Evolutionary conservation across 2,113 vertebrate genomes (phyloP).

Genomic region (Tympanuchus pallidicinctus): DNA sequence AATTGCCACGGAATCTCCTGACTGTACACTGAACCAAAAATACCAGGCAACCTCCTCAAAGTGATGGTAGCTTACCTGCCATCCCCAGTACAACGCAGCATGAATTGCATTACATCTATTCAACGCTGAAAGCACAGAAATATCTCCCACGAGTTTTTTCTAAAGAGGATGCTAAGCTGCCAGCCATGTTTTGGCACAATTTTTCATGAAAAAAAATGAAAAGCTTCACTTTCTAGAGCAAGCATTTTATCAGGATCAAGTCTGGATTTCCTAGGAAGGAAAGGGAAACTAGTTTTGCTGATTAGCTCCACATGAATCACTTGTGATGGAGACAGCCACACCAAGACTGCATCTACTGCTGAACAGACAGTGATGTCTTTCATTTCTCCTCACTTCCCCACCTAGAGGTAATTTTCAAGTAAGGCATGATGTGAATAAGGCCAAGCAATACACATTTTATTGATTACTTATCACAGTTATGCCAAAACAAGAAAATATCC

Average conservation of each 20-base stretch:
- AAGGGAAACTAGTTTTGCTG: not conserved
- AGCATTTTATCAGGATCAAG: not conserved
- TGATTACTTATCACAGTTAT: not conserved
- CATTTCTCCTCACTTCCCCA: not conserved
- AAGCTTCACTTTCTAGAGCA: not conserved
- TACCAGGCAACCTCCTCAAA: not conserved
- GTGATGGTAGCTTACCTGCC: not conserved
- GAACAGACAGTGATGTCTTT: not conserved
- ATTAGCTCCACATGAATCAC: not conserved
- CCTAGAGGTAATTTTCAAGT: not conserved
- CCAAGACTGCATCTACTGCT: not conserved
- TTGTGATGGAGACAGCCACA: not conserved
- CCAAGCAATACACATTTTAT: not conserved
- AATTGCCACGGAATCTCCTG: not conserved
- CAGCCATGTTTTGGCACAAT: not conserved
- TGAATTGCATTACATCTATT: not conserved
- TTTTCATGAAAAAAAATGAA: not conserved
- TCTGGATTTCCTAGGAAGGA: not conserved
- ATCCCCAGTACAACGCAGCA: not conserved
- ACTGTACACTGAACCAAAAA: not conserved
- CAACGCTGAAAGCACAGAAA: not conserved
- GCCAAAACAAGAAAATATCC: constrained; percentile 20
- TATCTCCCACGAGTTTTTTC: not conserved
- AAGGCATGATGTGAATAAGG: not conserved
- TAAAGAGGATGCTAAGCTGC: not conserved